Conservation (phyloP, 2,888 invertebrate species). For the Ethmia dodecea region DNA sequence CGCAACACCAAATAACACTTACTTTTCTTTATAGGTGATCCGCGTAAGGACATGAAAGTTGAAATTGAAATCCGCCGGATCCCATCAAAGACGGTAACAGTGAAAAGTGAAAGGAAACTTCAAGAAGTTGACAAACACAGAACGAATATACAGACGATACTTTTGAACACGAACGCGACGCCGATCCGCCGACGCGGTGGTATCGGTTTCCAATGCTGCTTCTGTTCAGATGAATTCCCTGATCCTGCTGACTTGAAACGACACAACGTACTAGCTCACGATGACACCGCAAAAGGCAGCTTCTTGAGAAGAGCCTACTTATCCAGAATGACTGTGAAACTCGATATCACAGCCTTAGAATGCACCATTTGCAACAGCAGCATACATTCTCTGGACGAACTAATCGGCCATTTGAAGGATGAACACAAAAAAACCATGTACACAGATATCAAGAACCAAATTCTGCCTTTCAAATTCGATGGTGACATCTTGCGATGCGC, state of each 20-base stretch:
- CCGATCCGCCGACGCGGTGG: conserved; percentile 10
- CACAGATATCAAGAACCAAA: conserved; percentile 28
- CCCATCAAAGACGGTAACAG: conserved; percentile 1
- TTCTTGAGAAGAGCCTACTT: not conserved
- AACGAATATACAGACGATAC: conserved; percentile 5
- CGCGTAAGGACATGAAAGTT: conserved; percentile 15
- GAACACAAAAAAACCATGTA: conserved; percentile 24
- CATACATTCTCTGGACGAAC: conserved; percentile 6
- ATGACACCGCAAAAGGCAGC: conserved; percentile 6
- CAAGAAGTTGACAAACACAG: conserved; percentile 17
- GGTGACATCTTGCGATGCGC: conserved; percentile 28
- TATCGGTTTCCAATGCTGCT: conserved; percentile 4
- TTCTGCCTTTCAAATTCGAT: conserved; percentile 38
- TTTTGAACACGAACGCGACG: conserved; percentile 15
- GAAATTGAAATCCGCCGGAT: conserved; percentile 23
- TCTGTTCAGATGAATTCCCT: conserved; percentile 6
- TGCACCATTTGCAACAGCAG: conserved; percentile 8
- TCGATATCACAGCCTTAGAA: conserved; percentile 35
- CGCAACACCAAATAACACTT: conserved; percentile 8
- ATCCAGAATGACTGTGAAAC: conserved; percentile 23
- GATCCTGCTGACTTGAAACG: conserved; percentile 1
- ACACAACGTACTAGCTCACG: conserved; percentile 1
- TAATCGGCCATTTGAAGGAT: conserved; percentile 14
- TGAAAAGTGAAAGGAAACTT: conserved; percentile 10
- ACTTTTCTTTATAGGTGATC: conserved; percentile 44